These are phyloP conservation scores for Corydoras maculifer DNA, from an alignment of 2,113 vertebrate species.

Conservation along the genomic window DNA sequence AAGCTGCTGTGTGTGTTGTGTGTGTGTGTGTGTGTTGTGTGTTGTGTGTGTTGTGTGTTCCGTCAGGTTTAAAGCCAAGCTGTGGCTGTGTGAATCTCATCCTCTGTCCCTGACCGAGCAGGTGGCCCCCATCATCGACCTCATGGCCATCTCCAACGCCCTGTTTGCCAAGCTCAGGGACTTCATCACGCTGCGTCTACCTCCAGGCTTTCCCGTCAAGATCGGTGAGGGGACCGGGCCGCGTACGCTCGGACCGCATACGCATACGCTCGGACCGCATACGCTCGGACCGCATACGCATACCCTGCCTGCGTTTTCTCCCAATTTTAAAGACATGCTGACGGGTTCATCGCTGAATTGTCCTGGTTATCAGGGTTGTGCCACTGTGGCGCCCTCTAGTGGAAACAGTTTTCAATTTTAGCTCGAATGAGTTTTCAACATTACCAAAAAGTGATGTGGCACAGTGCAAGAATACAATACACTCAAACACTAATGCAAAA, in stretches of 20 bases:
- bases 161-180: slow-evolving; percentile 93
- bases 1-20: slow-evolving; percentile 18
- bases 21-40: background rate
- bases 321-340: too few species aligned
- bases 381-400: too few species aligned
- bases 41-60: slow-evolving; percentile 28
- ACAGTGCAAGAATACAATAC: too few species aligned
- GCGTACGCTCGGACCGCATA: too few species aligned
- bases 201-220: slow-evolving; percentile 90
- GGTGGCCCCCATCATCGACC: slow-evolving; percentile 94
- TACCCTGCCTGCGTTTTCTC: background rate
- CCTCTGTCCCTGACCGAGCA: slow-evolving; percentile 90
- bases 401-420: too few species aligned
- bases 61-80: slow-evolving; percentile 90
- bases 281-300: too few species aligned
- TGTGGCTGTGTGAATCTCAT: slow-evolving; percentile 95
- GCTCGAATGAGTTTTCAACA: too few species aligned
- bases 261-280: too few species aligned
- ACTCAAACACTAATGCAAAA: too few species aligned
- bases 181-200: slow-evolving; percentile 91
- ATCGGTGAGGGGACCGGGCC: slow-evolving; percentile 71
- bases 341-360: too few species aligned
- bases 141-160: slow-evolving; percentile 96
- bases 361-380: too few species aligned
- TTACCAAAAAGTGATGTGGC: too few species aligned